Evolutionary conservation across 2,888 invertebrate species (phyloP).

Genomic region (Hemaris fuciformis): DNA sequence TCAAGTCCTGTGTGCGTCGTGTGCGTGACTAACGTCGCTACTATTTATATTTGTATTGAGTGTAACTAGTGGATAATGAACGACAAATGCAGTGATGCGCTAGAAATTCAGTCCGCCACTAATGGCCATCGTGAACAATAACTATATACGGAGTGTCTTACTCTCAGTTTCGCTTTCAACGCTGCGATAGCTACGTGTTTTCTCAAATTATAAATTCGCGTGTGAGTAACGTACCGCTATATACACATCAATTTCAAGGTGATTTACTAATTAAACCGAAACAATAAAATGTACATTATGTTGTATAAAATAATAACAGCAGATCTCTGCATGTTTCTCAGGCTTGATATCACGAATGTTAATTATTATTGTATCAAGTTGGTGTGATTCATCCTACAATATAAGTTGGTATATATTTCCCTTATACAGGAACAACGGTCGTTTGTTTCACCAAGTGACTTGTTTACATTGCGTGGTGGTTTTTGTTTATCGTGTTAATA

Average conservation of each 20-base stretch:
- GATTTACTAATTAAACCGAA: background rate
- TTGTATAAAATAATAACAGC: slow-evolving; percentile 20
- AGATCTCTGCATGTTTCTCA: slow-evolving; percentile 15
- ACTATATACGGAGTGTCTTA: slow-evolving; percentile 34
- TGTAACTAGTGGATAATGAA: slow-evolving; percentile 58
- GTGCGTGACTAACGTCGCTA: slow-evolving; percentile 60
- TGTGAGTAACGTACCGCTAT: slow-evolving; percentile 21
- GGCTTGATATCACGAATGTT: slow-evolving; percentile 21
- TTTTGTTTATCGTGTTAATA: slow-evolving; percentile 10
- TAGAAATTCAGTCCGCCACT: slow-evolving; percentile 57
- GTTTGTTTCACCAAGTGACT: slow-evolving; percentile 8
- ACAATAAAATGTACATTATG: slow-evolving; percentile 15
- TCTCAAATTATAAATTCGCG: slow-evolving; percentile 10
- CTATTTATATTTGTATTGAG: slow-evolving; percentile 62
- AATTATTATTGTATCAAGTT: slow-evolving; percentile 19
- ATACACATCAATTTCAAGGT: background rate
- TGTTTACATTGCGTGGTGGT: slow-evolving; percentile 10
- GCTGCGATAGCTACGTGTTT: slow-evolving; percentile 19
- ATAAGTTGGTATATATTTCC: background rate
- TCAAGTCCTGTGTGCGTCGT: slow-evolving; percentile 31
- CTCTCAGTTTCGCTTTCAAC: slow-evolving; percentile 54
- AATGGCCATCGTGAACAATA: slow-evolving; percentile 52
- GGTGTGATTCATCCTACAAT: slow-evolving; percentile 26
- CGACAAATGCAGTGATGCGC: slow-evolving; percentile 57
- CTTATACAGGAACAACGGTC: background rate